Conservation (phyloP, 1,140 invertebrate genomes). For the Physella acuta region DNA sequence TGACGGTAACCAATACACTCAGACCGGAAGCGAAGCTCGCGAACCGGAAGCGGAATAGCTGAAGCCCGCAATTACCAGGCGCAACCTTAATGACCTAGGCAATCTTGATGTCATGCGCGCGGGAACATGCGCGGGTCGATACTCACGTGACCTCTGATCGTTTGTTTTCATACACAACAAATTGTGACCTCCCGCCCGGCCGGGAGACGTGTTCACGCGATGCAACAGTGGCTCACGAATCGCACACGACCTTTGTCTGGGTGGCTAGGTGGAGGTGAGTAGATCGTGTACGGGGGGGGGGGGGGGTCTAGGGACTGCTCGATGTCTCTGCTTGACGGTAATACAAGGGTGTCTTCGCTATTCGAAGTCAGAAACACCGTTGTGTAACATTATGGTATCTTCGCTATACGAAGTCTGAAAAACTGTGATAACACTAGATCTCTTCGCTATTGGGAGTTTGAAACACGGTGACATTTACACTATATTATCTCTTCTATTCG, state of each 20-base stretch:
- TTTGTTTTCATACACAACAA: slow-evolving; percentile 17
- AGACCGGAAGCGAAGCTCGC: slow-evolving; percentile 20
- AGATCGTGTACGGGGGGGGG: no score
- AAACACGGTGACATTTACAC: no score
- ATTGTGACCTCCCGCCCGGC: background rate
- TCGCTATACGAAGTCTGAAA: no score
- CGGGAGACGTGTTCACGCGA: background rate
- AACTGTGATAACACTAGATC: no score
- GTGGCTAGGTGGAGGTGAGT: no score
- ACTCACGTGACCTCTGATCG: slow-evolving; percentile 9
- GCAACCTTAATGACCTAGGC: slow-evolving; percentile 17
- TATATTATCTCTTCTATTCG: no score
- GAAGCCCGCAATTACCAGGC: slow-evolving; percentile 22
- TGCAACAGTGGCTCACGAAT: background rate
- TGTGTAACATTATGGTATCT: no score
- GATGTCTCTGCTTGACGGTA: no score
- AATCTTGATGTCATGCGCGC: slow-evolving; percentile 19
- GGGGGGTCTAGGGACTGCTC: no score
- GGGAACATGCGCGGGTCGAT: background rate
- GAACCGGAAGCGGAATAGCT: slow-evolving; percentile 18
- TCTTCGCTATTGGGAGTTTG: no score
- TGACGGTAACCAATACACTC: slow-evolving; percentile 19
- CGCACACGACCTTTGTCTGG: background rate
- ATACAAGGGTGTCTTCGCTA: no score
- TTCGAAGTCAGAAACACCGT: no score